Evolutionary conservation across 1,140 invertebrate genomes (phyloP), one percentile per base, ranked within the genome.

Genomic region (Drosophila melanica): DNA sequence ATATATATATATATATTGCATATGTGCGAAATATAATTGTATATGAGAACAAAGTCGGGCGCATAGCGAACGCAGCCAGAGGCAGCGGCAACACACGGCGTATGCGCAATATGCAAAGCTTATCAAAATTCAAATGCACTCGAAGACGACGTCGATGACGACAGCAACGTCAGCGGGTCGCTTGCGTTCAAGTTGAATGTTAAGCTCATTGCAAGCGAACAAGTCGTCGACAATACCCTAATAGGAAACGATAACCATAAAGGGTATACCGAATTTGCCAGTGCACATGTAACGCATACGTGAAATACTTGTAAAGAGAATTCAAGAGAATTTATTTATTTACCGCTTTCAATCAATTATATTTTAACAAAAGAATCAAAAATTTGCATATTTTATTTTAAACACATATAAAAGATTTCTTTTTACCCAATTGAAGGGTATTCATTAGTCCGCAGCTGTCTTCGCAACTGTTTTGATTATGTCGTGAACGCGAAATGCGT

Each of bases 121-220:
- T 87, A 87, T 87, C 84, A 72, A 59, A 72, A 72, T 72, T 66
- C 69, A 70, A 80, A 69, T 84, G 80, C 77, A 84, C 53, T 77
- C 50, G 62, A 39, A 27, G 54, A 44, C 23, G 27, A 37, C 18
- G 50, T 27, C 10, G 48, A 53, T 47, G 39, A 53, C 54, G 35
- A 39, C 44, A 44, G 6, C 65, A 60, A 41, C 67, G 66, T 14
- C 72, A 39, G 59, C 57, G 70, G 82, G 79, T 86, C 82, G 81
- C 48, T 70, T 50, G 84, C 84, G 84, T 87, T 89, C 84, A 89
- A 89, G 84, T 89, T 89, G 84, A 89, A 89, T 89, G 84, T 73
- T 84, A 77, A 75, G 71, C 45, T 57, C 60, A 54, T 75, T 47
- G 71, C 58, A 11, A 57, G 55, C 48, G 33, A 59, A 54, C 55